These are phyloP conservation scores for Marcusenius ussheri DNA, from an alignment of 2,113 vertebrate species.

Conservation along the genomic window DNA sequence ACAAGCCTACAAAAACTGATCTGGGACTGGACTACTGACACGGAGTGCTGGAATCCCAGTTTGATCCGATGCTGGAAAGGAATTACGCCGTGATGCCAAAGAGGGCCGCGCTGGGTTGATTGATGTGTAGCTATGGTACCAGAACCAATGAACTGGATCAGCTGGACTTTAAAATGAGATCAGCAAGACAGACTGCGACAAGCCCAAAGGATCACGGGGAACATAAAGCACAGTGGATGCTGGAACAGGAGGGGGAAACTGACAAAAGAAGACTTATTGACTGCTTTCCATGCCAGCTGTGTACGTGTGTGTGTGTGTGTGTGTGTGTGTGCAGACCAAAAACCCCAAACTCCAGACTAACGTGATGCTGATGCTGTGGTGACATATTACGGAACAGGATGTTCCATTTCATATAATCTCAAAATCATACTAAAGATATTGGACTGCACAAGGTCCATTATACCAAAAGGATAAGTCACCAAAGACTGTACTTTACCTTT, in stretches of 20 bases:
- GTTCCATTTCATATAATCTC: not conserved
- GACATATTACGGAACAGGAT: not conserved
- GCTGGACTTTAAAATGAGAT: not conserved
- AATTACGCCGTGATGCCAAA: not conserved
- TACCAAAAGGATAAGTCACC: slow-evolving; percentile 8
- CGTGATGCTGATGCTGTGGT: not conserved
- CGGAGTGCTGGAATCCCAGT: not conserved
- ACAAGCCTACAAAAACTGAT: not conserved
- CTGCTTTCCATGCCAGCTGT: not conserved
- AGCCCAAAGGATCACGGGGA: not conserved
- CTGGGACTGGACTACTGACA: not conserved
- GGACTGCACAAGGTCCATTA: not conserved
- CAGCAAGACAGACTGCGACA: not conserved
- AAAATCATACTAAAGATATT: not conserved
- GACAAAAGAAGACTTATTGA: not conserved
- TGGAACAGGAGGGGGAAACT: not conserved
- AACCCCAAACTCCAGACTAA: not conserved
- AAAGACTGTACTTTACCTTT: not conserved
- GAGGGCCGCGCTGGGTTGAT: not conserved
- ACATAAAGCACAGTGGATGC: not conserved
- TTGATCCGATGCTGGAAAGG: not conserved
- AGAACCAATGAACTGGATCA: not conserved
- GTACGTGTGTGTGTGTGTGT: not conserved
- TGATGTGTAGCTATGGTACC: not conserved
- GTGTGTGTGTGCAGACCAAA: not conserved